Base-by-base conservation (phyloP, 1,140 invertebrate species). In the Nautilus pompilius region DNA sequence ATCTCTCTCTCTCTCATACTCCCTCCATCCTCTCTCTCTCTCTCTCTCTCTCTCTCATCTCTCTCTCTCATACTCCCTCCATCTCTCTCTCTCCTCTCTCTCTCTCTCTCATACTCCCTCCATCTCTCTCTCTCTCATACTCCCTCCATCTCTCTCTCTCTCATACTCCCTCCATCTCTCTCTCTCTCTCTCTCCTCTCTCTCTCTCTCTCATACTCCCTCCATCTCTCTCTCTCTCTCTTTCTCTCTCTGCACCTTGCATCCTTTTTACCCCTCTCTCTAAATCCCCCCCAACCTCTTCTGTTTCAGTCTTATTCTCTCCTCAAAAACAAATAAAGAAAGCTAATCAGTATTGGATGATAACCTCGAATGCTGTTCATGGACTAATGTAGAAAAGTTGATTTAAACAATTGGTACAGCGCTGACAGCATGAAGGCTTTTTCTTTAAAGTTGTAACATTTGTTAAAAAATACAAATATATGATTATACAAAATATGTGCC, bases 171-270 rank as follows among this genome's bases (percentile, higher is more conserved):
- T n/a, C n/a, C 15, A 3, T 20, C n/a, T 30, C 28, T 15, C 29
- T 28, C 26, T 28, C 29, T 13, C 24, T 26, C 17, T 5, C 1
- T 51, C 5, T 15, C 20, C 4, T 51, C 20, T 53, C 20, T 53
- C 58, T 49, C 36, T 51, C 41, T 60, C 58, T 28, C 41, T 30
- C 41, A 8, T 22, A 28, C 48, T 29, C 26, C 30, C 26, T 28
- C 58, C 51, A 17, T 53, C 46, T 54, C 28, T 20, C 46, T 54
- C 30, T 30, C 59, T 33, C 46, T n/a, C 34, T 54, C 46, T 30
- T 13, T 54, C 32, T 54, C 60, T 61, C 48, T 61, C 26, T 61
- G 46, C 17, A 5, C 33, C 48, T 32, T 24, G 33, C 24, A 13
- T 46, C 4, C 17, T 3, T 46, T 4, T 17, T 46, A 46, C 17